Percentiles rank a stretch among this genome's conserved stretches.
These are phyloP conservation scores for Oscheius sp. DNA, from an alignment of 2,888 invertebrate genomes.

Conservation along the genomic window DNA sequence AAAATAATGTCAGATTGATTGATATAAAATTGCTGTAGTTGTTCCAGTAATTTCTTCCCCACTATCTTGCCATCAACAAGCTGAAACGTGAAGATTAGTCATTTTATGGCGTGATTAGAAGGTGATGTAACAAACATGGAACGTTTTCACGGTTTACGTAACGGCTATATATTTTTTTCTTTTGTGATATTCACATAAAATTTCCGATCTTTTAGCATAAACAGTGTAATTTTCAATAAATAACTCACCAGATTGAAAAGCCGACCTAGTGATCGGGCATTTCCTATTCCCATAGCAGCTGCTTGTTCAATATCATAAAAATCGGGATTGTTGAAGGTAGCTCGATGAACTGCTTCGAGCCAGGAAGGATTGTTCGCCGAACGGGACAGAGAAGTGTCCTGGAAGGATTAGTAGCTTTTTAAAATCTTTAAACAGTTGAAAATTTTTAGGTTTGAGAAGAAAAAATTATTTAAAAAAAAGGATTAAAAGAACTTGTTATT, in stretches of 20 bases:
- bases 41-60: conserved; percentile 40
- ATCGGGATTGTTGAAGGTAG: conserved; percentile 67
- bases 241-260: conserved; percentile 62
- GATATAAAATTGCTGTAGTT: conserved; percentile 41
- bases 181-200: too few relatives aligned
- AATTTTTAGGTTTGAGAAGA: too few relatives aligned
- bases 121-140: too few relatives aligned
- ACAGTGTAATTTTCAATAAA: not conserved
- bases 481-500: not conserved
- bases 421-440: too few relatives aligned
- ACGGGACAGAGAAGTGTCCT: conserved; percentile 49
- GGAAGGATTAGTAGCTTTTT: too few relatives aligned
- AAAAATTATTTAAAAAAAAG: too few relatives aligned
- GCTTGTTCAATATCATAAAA: conserved; percentile 63
- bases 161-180: too few relatives aligned
- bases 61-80: conserved; percentile 45
- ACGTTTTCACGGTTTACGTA: too few relatives aligned
- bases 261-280: conserved; percentile 62
- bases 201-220: too few relatives aligned
- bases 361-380: conserved; percentile 51
- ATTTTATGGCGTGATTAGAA: too few relatives aligned
- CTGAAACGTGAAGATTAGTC: too few relatives aligned
- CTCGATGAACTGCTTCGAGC: too few relatives aligned
- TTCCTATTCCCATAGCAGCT: conserved; percentile 67
- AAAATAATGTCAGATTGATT: conserved; percentile 54